Evolutionary conservation across 1,140 invertebrate genomes (phyloP), one percentile per base, ranked within the genome.

Genomic region (Drosophila obscura): DNA sequence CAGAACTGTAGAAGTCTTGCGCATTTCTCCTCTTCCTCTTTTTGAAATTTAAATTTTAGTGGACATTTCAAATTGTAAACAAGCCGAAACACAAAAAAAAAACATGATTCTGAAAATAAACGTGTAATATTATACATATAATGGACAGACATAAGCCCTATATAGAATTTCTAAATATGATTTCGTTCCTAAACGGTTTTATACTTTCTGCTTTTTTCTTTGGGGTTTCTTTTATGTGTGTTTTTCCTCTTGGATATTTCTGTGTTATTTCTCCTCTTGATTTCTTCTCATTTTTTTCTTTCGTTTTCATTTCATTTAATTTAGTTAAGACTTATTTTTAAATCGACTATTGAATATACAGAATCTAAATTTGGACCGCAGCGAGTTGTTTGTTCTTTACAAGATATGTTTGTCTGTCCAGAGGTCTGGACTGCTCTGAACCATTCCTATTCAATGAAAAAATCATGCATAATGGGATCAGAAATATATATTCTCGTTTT

Each of bases 311-410:
- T 83, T 82, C 45, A 52, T 83, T 83, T 58, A 74, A 83, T 83
- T 75, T 66, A 57, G 60, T 82, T 79, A 26, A 50, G 57, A 35
- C 28, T 74, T 82, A 82, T 82, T 82, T 82, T 79, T 82, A 82
- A 83, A 82, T 60, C 44, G 45, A 62, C 59, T 65, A 52, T 65
- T 41, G 57, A 52, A 75, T 44, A 56, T 82, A 82, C 75, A 75
- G 43, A 74, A 55, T 82, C 80, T 83, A 82, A 83, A 75, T 79
- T 79, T 82, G 80, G 75, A 64, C 35, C 58, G 26, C 52, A 59
- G 35, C 68, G 49, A 49, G 61, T 79, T 75, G 64, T 83, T 80
- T 82, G 75, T 79, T 74, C 53, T 59, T 83, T 71, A 83, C 75
- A 82, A 75, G 79, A 83, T 71, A 79, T 82, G 80, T 71, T 79